Evolutionary conservation across 2,797 vertebrate genomes (phyloP).

Genomic region (Etheostoma nigrum): DNA sequence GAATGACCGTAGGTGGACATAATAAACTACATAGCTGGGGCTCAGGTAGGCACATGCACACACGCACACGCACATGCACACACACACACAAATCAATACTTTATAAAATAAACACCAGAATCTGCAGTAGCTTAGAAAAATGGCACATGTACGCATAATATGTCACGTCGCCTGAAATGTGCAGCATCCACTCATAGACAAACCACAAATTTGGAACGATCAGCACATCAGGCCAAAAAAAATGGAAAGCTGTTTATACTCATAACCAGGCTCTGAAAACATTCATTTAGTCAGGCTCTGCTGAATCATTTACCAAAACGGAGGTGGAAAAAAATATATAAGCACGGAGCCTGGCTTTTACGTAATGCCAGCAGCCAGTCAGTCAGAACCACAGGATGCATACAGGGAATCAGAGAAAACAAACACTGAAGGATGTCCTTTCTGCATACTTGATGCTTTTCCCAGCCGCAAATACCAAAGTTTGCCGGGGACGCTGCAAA

Average conservation of each 20-base stretch:
- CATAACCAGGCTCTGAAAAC: constrained; percentile 69
- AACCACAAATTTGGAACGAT: constrained; percentile 56
- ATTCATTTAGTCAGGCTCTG: constrained; percentile 70
- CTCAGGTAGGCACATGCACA: constrained; percentile 53
- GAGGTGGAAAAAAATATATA: constrained; percentile 75
- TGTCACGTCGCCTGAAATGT: constrained; percentile 41
- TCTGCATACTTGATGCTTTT: constrained; percentile 80
- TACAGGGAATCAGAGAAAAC: constrained; percentile 77
- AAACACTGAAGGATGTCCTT: constrained; percentile 81
- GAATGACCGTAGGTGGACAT: constrained; percentile 59
- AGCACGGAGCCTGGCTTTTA: constrained; percentile 75
- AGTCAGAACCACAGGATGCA: constrained; percentile 76
- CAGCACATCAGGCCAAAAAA: constrained; percentile 24
- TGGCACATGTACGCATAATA: constrained; percentile 25
- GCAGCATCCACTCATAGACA: constrained; percentile 41
- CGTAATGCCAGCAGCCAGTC: constrained; percentile 73
- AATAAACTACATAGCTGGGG: constrained; percentile 63
- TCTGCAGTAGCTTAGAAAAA: constrained; percentile 28
- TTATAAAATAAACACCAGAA: constrained; percentile 15
- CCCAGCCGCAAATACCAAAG: constrained; percentile 80
- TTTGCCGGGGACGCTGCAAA: constrained; percentile 73
- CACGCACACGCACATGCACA: neutral
- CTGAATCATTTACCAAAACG: constrained; percentile 80
- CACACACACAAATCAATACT: constrained; percentile 23
- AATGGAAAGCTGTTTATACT: constrained; percentile 66